These are phyloP conservation scores for Pasiphila rectangulata DNA, from an alignment of 2,888 invertebrate genomes.

Conservation along the genomic window DNA sequence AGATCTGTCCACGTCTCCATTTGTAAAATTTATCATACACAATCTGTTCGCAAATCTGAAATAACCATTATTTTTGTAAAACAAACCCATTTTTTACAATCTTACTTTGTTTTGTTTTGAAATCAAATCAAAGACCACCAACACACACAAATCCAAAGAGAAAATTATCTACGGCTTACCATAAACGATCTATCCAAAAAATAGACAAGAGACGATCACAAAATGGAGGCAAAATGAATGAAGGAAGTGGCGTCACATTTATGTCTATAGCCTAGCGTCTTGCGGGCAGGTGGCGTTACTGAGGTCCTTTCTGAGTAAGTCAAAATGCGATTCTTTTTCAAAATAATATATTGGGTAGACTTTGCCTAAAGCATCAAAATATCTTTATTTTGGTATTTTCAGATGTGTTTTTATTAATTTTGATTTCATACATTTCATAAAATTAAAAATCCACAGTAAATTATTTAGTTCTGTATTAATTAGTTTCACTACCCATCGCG, in stretches of 20 bases:
- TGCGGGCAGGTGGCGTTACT: neutral
- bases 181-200: conserved; percentile 75
- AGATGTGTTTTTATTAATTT: too few species aligned
- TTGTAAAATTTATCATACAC: conserved; percentile 57
- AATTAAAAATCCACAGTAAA: too few species aligned
- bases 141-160: conserved; percentile 66
- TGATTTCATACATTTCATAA: too few species aligned
- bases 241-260: conserved; percentile 10
- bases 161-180: conserved; percentile 80
- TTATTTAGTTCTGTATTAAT: too few species aligned
- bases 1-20: conserved; percentile 74
- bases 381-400: too few species aligned
- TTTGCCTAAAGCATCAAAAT: too few species aligned
- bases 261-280: neutral
- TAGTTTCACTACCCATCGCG: neutral
- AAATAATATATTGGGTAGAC: too few species aligned
- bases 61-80: conserved; percentile 48
- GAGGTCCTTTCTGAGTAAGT: neutral
- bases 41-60: conserved; percentile 58
- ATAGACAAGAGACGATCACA: conserved; percentile 73
- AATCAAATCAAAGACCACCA: conserved; percentile 61
- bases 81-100: conserved; percentile 65
- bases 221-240: conserved; percentile 58
- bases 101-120: conserved; percentile 13
- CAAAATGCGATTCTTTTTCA: too few species aligned